A percentile compares a stretch with the other conserved stretches of the same genome.
Conservation (phyloP, 2,797 vertebrate species). For the Enteromius argenteus region DNA sequence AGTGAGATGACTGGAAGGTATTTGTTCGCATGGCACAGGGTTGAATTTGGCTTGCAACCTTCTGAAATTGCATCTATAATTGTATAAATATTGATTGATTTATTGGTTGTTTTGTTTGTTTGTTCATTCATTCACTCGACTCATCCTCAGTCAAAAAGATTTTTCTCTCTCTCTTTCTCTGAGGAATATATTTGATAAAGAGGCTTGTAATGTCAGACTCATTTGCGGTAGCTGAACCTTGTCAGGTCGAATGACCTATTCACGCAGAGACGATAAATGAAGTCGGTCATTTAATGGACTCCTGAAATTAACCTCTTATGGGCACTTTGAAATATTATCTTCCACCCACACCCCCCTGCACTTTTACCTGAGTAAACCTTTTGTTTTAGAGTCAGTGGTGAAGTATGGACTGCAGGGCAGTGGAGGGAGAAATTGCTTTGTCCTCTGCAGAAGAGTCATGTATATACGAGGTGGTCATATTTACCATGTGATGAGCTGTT, state of each 20-base stretch:
- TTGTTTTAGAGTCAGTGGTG: conserved; percentile 33
- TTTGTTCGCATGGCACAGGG: neutral
- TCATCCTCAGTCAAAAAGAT: neutral
- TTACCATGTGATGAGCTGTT: neutral
- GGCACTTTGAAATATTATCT: conserved; percentile 25
- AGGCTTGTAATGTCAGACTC: conserved; percentile 7
- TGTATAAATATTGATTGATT: neutral
- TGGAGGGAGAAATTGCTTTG: conserved; percentile 34
- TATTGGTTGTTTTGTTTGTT: neutral
- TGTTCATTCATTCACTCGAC: neutral
- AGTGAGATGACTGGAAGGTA: neutral
- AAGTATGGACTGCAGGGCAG: neutral
- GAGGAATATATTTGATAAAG: conserved; percentile 15
- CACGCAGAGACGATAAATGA: conserved; percentile 25
- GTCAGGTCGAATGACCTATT: conserved; percentile 1
- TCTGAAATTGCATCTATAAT: neutral
- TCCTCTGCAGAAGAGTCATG: neutral
- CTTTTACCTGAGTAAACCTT: conserved; percentile 27
- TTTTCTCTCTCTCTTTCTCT: neutral
- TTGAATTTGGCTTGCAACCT: conserved; percentile 1
- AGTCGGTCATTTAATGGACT: conserved; percentile 27
- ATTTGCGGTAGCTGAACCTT: neutral
- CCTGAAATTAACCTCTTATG: conserved; percentile 15
- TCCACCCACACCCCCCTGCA: neutral
- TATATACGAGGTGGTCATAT: conserved; percentile 17